Conservation (phyloP, 2,888 invertebrate species). For the Clivina fossor region DNA sequence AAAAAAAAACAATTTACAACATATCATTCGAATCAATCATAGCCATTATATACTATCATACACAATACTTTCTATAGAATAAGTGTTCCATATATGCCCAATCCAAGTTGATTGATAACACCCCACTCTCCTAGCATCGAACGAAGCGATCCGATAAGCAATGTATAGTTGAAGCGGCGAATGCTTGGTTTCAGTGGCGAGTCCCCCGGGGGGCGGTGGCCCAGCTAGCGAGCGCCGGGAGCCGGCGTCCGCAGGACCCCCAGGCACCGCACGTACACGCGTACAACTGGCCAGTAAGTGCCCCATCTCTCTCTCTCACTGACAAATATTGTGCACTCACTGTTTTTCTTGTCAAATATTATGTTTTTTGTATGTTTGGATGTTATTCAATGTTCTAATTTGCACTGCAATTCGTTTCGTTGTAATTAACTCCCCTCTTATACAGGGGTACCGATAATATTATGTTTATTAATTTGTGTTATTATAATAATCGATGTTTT, state of each 20-base stretch:
- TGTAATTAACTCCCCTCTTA: too few species aligned
- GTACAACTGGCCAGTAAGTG: conserved; percentile 57
- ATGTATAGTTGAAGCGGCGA: neutral
- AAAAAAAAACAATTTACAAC: too few species aligned
- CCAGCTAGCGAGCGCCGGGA: conserved; percentile 40
- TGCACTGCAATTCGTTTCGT: neutral
- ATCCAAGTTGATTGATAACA: neutral
- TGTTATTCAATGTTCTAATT: neutral
- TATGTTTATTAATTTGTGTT: too few species aligned
- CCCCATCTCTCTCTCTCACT: too few species aligned
- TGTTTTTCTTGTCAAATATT: neutral
- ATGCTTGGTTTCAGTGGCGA: conserved; percentile 37
- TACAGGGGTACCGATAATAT: too few species aligned
- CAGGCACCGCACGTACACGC: conserved; percentile 47
- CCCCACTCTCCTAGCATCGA: neutral
- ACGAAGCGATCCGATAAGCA: neutral
- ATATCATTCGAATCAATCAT: neutral
- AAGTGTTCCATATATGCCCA: too few species aligned
- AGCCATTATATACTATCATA: too few species aligned
- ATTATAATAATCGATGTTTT: too few species aligned
- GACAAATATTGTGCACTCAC: neutral
- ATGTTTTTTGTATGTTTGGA: neutral
- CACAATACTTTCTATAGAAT: too few species aligned
- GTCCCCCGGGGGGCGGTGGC: conserved; percentile 46
- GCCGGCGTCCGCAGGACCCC: conserved; percentile 13